phyloP scores from a whole-genome alignment of 1,140 invertebrate species.

The Goniozus legneri region DNA sequence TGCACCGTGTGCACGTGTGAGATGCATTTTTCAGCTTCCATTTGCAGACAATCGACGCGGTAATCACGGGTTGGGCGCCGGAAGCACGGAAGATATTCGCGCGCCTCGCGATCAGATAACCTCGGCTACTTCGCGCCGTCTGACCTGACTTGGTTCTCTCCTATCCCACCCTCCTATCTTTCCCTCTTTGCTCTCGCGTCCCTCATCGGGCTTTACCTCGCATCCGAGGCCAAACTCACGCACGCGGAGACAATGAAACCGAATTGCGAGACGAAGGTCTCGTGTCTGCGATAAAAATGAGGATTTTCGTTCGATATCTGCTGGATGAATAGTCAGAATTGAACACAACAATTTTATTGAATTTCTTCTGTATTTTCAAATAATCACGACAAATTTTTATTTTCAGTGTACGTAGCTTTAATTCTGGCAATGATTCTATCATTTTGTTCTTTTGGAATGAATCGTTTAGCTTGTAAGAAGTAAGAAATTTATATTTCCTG shows the following conservation, averaged over 20 bases:
- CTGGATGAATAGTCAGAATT: too few relatives aligned
- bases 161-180: constrained; percentile 3
- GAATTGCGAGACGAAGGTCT: constrained; percentile 29
- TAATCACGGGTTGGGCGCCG: constrained; percentile 48
- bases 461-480: too few relatives aligned
- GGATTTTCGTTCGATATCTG: too few relatives aligned
- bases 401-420: too few relatives aligned
- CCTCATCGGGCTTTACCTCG: background rate
- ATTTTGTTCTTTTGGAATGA: too few relatives aligned
- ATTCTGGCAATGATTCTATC: too few relatives aligned
- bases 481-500: too few relatives aligned
- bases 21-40: constrained; percentile 46
- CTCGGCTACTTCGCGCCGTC: constrained; percentile 20
- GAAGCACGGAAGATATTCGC: constrained; percentile 49
- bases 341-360: too few relatives aligned
- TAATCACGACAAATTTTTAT: too few relatives aligned
- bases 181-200: constrained; percentile 6
- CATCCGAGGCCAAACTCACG: constrained; percentile 8
- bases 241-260: too few relatives aligned
- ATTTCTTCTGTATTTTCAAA: too few relatives aligned
- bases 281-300: too few relatives aligned
- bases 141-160: constrained; percentile 20
- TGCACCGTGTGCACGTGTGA: constrained; percentile 26
- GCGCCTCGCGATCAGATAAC: constrained; percentile 50
- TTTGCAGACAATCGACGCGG: constrained; percentile 47